phyloP scores from a whole-genome alignment of 2,888 invertebrate species.

The Apantesis nais region DNA sequence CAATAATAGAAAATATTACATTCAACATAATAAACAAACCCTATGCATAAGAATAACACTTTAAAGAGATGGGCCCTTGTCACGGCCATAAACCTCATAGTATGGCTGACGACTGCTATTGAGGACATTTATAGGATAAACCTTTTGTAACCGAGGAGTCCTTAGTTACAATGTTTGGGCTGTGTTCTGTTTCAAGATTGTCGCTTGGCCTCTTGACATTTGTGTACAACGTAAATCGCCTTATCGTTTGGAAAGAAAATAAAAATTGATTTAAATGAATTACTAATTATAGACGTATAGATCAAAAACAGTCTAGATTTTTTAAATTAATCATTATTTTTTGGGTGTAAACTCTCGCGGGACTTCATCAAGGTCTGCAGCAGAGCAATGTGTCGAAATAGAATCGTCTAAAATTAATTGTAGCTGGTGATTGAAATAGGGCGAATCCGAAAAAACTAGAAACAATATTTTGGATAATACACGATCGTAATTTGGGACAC shows the following conservation, averaged over 20 bases:
- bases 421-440: no score
- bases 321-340: no score
- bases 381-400: no score
- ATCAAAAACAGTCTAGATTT: no score
- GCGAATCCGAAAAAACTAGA: no score
- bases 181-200: not conserved
- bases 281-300: no score
- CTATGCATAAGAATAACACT: slow-evolving; percentile 30
- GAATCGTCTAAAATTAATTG: no score
- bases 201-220: not conserved
- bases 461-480: no score
- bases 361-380: no score
- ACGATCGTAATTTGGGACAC: no score
- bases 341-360: no score
- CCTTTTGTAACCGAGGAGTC: not conserved
- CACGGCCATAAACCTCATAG: slow-evolving; percentile 23
- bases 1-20: not conserved
- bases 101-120: slow-evolving; percentile 13
- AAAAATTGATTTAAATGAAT: not conserved
- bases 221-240: not conserved
- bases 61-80: slow-evolving; percentile 25
- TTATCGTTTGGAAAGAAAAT: not conserved
- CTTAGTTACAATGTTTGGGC: not conserved
- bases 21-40: slow-evolving; percentile 24
- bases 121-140: not conserved